Evolutionary conservation across 2,113 vertebrate genomes (phyloP).

Genomic region (Collichthys lucidus): DNA sequence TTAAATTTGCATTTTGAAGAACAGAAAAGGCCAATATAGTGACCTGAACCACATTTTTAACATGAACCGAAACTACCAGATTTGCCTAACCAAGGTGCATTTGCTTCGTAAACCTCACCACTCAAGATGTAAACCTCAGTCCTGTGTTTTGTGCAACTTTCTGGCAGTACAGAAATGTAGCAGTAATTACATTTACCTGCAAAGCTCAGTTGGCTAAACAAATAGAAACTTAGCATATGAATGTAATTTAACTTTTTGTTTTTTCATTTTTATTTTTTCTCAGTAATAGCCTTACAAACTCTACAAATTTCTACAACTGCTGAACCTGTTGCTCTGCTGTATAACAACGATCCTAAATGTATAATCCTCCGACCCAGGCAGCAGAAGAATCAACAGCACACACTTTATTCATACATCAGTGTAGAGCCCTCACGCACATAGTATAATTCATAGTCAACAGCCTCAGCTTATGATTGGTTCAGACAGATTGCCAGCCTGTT

Average conservation of each 20-base stretch:
- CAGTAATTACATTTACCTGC: neutral
- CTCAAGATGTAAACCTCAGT: neutral
- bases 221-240: neutral
- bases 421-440: slow-evolving; percentile 10
- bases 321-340: slow-evolving; percentile 7
- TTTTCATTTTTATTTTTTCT: too few relatives aligned
- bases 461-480: slow-evolving; percentile 36
- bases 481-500: slow-evolving; percentile 20
- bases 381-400: slow-evolving; percentile 13
- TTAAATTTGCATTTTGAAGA: neutral
- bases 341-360: neutral
- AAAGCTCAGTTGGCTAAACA: neutral
- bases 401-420: slow-evolving; percentile 29
- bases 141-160: neutral
- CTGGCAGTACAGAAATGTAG: neutral
- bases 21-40: neutral
- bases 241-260: neutral
- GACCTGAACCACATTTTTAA: neutral
- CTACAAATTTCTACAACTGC: neutral
- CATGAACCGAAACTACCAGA: neutral
- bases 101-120: neutral
- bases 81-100: neutral
- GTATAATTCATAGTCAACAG: slow-evolving; percentile 30
- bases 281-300: neutral
- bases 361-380: slow-evolving; percentile 2